These are phyloP conservation scores for Euclidia mi DNA, from an alignment of 2,888 invertebrate genomes.

Conservation along the genomic window DNA sequence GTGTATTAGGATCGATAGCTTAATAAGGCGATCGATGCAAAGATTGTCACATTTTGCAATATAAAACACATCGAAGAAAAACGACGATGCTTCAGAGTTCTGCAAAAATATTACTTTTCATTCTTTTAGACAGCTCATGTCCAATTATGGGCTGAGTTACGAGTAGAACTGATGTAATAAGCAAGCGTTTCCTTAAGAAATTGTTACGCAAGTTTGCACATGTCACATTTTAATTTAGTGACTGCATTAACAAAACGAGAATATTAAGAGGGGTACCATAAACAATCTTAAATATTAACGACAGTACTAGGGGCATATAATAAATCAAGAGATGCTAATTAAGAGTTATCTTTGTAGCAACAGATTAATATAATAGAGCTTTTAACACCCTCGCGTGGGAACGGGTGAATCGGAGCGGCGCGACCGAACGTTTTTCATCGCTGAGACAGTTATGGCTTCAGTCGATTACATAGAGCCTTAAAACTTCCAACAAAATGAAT, in stretches of 20 bases:
- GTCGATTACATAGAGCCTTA: conserved; percentile 63
- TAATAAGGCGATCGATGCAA: too few relatives aligned
- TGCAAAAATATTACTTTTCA: too few relatives aligned
- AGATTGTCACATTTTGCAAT: too few relatives aligned
- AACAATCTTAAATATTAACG: conserved; percentile 21
- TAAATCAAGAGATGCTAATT: conserved; percentile 62
- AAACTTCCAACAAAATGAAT: conserved; percentile 50
- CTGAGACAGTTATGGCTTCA: conserved; percentile 68
- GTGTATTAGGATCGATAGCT: background rate
- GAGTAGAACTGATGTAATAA: too few relatives aligned
- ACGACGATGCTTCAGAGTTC: too few relatives aligned
- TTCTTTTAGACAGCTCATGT: too few relatives aligned
- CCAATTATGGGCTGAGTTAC: too few relatives aligned
- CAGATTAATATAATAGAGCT: conserved; percentile 68
- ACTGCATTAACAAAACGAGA: background rate
- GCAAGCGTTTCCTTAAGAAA: too few relatives aligned
- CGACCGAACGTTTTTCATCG: conserved; percentile 68
- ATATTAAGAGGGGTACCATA: background rate
- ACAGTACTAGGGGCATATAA: conserved; percentile 28
- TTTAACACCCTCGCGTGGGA: conserved; percentile 70
- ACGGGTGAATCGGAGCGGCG: conserved; percentile 55
- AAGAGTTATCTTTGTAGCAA: conserved; percentile 59
- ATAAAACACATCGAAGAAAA: too few relatives aligned
- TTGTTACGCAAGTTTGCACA: too few relatives aligned
- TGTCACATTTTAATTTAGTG: background rate